Base-by-base conservation (phyloP, 2,113 vertebrate species). In the Albula goreensis region DNA sequence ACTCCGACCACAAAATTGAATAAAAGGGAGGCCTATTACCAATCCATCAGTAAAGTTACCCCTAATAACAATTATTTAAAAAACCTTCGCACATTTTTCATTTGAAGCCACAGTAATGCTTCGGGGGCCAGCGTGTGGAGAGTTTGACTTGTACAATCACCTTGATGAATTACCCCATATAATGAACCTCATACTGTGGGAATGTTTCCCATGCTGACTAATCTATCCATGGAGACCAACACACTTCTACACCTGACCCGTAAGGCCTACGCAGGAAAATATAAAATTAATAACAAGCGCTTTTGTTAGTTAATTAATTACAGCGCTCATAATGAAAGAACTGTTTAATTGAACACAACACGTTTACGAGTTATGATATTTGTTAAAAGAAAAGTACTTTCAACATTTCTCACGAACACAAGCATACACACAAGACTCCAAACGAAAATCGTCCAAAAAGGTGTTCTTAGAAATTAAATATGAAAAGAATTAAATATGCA, bases 401-500 rank as follows among this genome's bases (percentile, higher is more conserved):
- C 12, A 0, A 56, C 53, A 56, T 56, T 12, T 56, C 80, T n/a
- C 15, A 52, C 50, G 25, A 17, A 52, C 80, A 49, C 41, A 50
- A 9, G 17, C 48, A 17, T 13, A 17, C 8, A 49, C n/a, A 4
- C 6, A 52, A 80, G 78, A 88, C 88, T 88, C 88, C 53, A 9
- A 6, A 6, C 1, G 0, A 12, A 56, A 56, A 56, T 41, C 31
- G 31, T 41, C 31, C 31, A 78, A 70, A 84, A 89, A 89, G 86
- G 89, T 93, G 91, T 94, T 94, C 90, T 94, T 93, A 91, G 93
- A 94, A 94, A 95, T 93, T 89, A 93, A 94, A 92, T 90, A 92
- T 91, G 89, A 92, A 93, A 92, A 6, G 53, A 6, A 56, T 93
- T 80, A 94, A 93, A 94, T 93, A 92, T 92, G 92, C 92, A 93